Evolutionary conservation across 2,888 invertebrate genomes (phyloP), one percentile per base, ranked within the genome.

Genomic region (Lordiphosa fenestrarum): DNA sequence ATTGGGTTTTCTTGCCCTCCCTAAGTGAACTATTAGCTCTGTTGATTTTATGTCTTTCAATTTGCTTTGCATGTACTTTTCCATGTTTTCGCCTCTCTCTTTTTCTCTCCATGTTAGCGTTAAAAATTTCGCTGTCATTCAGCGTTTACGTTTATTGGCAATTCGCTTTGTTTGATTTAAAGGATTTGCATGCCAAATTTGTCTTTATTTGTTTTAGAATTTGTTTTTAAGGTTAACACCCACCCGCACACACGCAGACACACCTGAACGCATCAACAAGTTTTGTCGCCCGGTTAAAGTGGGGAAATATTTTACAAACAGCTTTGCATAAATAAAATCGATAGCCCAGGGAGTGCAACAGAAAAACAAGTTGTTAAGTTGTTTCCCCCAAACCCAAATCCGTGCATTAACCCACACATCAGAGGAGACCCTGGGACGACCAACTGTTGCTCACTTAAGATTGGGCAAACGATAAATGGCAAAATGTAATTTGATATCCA

Each of bases 41-140:
- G 77, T 77, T 77, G 84, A 75, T 77, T 85, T 77, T 77, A 85
- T 77, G 81, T 85, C 81, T 85, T 81, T 65, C 85, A 85, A 81
- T 78, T 78, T 78, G 73, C 76, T 80, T 56, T 53, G 42, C 47
- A 40, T 56, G 71, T 80, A 54, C 59, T 60, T 46, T 30, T 42
- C 15, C 41, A 48, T 77, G 73, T 48, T 50, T 30, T 39, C 12
- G 19, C 36, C 41, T n/a, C 42, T 13, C 13, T 10, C 13, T 13
- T 9, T 25, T 0, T 10, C 13, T 15, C 30, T 19, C 40, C n/a
- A 5, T 39, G 39, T 9, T 30, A 51, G 53, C 40, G 48, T 57
- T 50, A 59, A 71, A 68, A 77, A 71, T 51, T 60, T 57, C 56
- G 50, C 65, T 76, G 77, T 61, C 73, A 80, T 62, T 81, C 52